Evolutionary conservation across 53 echinoderm and acorn worm species (phyloP), one percentile per base, ranked within the genome.

Genomic region (Stichopus horrens): DNA sequence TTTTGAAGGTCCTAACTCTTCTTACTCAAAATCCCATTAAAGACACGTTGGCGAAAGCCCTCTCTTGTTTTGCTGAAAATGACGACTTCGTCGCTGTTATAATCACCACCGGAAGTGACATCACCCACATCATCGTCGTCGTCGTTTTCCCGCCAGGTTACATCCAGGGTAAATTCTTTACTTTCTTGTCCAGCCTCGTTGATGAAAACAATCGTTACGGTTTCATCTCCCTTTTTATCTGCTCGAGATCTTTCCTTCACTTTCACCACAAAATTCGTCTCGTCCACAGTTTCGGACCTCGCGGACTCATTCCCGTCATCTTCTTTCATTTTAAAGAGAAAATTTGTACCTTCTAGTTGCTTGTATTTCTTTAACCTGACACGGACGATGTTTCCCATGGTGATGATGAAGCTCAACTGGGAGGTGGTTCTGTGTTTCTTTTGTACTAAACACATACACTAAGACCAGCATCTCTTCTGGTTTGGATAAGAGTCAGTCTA

Each of bases 291-390:
- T 5, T 63, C 11, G 63, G 63, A 63, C 37, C 37, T 37, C 23
- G 74, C 3, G n/a, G 74, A 74, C 23, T 20, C 7, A 23, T 19
- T 14, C 4, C 54, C 18, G 9, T 53, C 37, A 52, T 52, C 77
- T 16, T 74, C 7, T 77, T 13, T 77, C 77, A 77, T 77, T 23
- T 52, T 77, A 16, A 77, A 77, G 54, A 77, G 77, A 53, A 77
- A 77, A 53, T 77, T 77, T 21, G 16, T 77, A 4, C 77, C 77
- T 51, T 77, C 77, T 77, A 77, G 54, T 77, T 77, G 21, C 53
- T 7, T 77, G 16, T 77, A 77, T 53, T 37, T 77, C 53, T 14
- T 77, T 53, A 77, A 37, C 16, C 77, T 51, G 22, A 77, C 77
- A 52, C 52, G 52, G 16, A 77, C 77, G 13, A 77, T 37, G 18